phyloP scores from a whole-genome alignment of 2,888 invertebrate species.

The Caenorhabditis macrosperma region DNA sequence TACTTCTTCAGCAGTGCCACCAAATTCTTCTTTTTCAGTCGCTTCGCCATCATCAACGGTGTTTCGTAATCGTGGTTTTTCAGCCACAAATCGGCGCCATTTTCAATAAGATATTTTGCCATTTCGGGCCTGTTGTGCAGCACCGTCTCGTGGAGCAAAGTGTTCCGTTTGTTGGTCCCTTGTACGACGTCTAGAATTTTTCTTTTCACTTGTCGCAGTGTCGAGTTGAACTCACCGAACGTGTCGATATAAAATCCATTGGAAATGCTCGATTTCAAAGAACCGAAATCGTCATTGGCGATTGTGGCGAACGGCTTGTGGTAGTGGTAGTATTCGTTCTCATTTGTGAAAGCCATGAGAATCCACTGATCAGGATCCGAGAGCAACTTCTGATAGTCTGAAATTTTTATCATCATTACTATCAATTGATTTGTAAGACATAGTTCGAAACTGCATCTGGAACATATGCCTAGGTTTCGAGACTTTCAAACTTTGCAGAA shows the following conservation, averaged over 20 bases:
- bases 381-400: constrained; percentile 4
- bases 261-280: too few species aligned
- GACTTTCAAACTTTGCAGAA: too few species aligned
- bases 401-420: background rate
- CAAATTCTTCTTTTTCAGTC: constrained; percentile 13
- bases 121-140: background rate
- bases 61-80: constrained; percentile 23
- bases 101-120: background rate
- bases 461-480: too few species aligned
- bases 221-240: background rate
- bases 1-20: constrained; percentile 17
- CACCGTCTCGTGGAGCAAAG: background rate
- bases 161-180: background rate
- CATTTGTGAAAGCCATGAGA: constrained; percentile 4
- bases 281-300: too few species aligned
- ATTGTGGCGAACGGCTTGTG: too few species aligned
- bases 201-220: background rate
- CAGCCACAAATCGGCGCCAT: background rate
- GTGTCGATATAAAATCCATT: background rate
- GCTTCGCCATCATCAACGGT: constrained; percentile 5
- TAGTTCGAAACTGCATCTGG: too few species aligned
- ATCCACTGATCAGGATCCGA: constrained; percentile 17
- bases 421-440: background rate
- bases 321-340: too few species aligned
- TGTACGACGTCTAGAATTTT: too few species aligned